These are phyloP conservation scores for Brachionus koreanus DNA, from an alignment of 1,140 invertebrate genomes.

Conservation along the genomic window DNA sequence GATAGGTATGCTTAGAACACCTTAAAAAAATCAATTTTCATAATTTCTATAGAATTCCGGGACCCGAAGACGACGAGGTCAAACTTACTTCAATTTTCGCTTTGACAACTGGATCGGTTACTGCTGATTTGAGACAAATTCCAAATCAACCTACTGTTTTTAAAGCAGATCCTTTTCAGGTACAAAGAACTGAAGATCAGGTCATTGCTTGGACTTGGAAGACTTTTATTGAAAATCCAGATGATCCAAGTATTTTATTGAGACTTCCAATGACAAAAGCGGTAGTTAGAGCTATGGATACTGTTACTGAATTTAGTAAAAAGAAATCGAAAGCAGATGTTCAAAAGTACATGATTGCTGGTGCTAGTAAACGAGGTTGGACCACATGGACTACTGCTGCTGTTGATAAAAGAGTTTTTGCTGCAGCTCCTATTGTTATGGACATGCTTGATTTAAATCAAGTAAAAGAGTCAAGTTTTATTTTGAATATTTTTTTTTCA, in stretches of 20 bases:
- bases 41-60: conserved; percentile 46
- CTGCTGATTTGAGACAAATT: conserved; percentile 50
- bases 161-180: conserved; percentile 50
- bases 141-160: conserved; percentile 52
- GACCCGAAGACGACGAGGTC: conserved; percentile 49
- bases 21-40: not conserved
- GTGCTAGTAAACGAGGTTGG: conserved; percentile 41
- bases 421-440: conserved; percentile 53
- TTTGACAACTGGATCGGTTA: conserved; percentile 47
- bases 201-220: conserved; percentile 53
- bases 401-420: conserved; percentile 49
- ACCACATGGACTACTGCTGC: conserved; percentile 44
- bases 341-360: conserved; percentile 36
- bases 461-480: not conserved
- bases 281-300: conserved; percentile 48
- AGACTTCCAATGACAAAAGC: conserved; percentile 54
- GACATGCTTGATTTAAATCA: conserved; percentile 51
- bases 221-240: conserved; percentile 47
- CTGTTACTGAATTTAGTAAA: not conserved
- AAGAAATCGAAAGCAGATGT: not conserved
- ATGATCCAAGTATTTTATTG: conserved; percentile 43
- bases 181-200: conserved; percentile 48
- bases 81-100: conserved; percentile 49
- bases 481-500: not conserved
- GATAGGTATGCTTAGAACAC: not conserved